These are phyloP conservation scores for Mimumesa dahlbomi DNA, from an alignment of 2,888 invertebrate genomes.

Conservation along the genomic window DNA sequence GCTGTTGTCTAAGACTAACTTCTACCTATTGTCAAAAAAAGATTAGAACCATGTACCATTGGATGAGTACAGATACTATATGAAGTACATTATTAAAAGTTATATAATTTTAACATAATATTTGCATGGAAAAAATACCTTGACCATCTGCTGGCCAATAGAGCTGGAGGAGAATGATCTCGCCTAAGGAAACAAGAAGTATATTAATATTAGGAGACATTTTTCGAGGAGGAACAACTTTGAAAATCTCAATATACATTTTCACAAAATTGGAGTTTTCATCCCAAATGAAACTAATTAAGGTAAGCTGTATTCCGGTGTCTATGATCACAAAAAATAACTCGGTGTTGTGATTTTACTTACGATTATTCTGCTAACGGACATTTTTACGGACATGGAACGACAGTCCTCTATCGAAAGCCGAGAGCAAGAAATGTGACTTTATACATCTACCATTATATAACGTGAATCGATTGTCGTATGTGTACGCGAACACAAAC, in stretches of 20 bases:
- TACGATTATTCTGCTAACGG: slow-evolving; percentile 57
- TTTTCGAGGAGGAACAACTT: background rate
- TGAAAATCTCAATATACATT: slow-evolving; percentile 7
- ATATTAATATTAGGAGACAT: slow-evolving; percentile 14
- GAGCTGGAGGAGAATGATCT: slow-evolving; percentile 79
- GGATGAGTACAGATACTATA: background rate
- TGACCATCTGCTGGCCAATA: slow-evolving; percentile 78
- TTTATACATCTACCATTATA: slow-evolving; percentile 39
- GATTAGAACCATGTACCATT: no score
- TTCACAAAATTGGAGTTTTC: slow-evolving; percentile 8
- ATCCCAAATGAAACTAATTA: no score
- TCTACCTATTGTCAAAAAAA: no score
- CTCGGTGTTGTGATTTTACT: slow-evolving; percentile 21
- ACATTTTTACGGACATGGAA: slow-evolving; percentile 40
- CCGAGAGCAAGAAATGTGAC: slow-evolving; percentile 23
- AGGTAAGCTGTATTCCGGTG: background rate
- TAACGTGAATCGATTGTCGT: slow-evolving; percentile 26
- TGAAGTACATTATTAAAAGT: background rate
- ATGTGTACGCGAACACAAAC: background rate
- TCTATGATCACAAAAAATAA: background rate
- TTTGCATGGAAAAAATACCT: slow-evolving; percentile 72
- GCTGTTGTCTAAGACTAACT: no score
- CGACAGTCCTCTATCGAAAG: slow-evolving; percentile 20
- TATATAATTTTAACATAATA: slow-evolving; percentile 41
- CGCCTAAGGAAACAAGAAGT: slow-evolving; percentile 72